phyloP scores from a whole-genome alignment of 2,888 invertebrate genomes.

The Electrophaes corylata region DNA sequence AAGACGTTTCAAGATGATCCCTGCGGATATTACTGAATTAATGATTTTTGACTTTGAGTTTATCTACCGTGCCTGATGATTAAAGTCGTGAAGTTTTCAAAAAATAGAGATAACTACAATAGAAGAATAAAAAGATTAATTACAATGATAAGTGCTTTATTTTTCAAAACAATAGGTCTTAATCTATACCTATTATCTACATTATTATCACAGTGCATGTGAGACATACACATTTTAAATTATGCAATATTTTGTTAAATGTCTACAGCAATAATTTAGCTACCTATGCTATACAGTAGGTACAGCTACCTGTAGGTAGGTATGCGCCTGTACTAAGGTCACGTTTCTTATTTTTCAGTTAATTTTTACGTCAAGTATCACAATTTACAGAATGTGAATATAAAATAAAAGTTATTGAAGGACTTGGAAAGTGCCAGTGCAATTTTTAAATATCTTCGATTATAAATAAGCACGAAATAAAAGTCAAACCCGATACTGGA shows the following conservation, averaged over 20 bases:
- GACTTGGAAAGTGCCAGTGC: neutral
- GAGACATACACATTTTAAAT: slow-evolving; percentile 14
- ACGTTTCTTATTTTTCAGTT: no score
- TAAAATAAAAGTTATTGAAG: no score
- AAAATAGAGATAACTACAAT: no score
- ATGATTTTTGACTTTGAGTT: no score
- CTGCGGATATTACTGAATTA: no score
- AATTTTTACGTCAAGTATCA: no score
- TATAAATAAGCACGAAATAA: neutral
- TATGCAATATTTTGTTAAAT: slow-evolving; percentile 1
- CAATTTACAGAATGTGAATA: no score
- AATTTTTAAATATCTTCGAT: neutral
- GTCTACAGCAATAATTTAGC: neutral
- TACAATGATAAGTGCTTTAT: slow-evolving; percentile 23
- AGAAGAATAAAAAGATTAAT: neutral
- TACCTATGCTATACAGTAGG: neutral
- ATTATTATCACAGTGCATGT: slow-evolving; percentile 20
- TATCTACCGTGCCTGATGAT: no score
- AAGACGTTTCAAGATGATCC: no score
- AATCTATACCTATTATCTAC: no score
- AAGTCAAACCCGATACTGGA: slow-evolving; percentile 15
- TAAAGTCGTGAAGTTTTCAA: no score
- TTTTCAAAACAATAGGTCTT: slow-evolving; percentile 7
- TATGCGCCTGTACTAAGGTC: no score
- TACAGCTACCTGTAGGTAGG: neutral